Evolutionary conservation across 2,888 invertebrate species (phyloP).

Genomic region (Caenorhabditis becei): DNA sequence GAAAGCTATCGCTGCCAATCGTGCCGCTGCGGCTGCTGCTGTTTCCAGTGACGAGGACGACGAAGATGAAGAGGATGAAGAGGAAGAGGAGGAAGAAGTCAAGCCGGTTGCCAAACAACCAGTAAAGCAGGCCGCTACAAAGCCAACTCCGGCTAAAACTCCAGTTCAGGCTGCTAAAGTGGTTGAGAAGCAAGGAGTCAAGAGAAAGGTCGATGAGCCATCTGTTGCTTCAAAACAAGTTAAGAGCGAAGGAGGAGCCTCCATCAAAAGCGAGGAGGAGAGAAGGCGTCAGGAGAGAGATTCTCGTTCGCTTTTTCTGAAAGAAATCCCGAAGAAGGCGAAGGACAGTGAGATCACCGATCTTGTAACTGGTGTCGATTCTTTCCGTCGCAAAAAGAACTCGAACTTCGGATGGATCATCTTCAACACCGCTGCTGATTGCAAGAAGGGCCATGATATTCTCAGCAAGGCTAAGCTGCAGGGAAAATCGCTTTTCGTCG

Average conservation of each 20-base stretch:
- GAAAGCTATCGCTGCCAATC: constrained; percentile 47
- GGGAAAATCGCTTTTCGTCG: constrained; percentile 65
- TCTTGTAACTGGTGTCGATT: constrained; percentile 62
- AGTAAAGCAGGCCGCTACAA: constrained; percentile 12
- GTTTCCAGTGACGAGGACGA: constrained; percentile 45
- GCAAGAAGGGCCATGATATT: constrained; percentile 63
- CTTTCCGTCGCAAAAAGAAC: constrained; percentile 66
- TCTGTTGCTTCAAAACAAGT: constrained; percentile 39
- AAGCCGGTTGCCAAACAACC: constrained; percentile 26
- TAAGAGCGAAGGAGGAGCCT: constrained; percentile 36
- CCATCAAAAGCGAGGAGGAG: constrained; percentile 70
- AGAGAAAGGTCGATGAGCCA: constrained; percentile 66
- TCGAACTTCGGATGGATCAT: constrained; percentile 71
- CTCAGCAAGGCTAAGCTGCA: constrained; percentile 58
- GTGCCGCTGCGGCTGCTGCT: constrained; percentile 19
- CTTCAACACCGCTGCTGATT: constrained; percentile 69
- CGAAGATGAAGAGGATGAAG: constrained; percentile 56
- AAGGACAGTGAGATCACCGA: constrained; percentile 49
- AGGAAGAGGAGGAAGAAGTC: constrained; percentile 54
- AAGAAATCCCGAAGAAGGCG: constrained; percentile 68
- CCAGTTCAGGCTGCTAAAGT: not conserved
- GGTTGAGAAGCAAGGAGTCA: constrained; percentile 34
- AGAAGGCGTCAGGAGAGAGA: constrained; percentile 71
- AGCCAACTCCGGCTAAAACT: constrained; percentile 2
- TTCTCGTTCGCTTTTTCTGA: constrained; percentile 72